Conservation (phyloP, 1,140 invertebrate species). For the Andrena cerasifolii region DNA sequence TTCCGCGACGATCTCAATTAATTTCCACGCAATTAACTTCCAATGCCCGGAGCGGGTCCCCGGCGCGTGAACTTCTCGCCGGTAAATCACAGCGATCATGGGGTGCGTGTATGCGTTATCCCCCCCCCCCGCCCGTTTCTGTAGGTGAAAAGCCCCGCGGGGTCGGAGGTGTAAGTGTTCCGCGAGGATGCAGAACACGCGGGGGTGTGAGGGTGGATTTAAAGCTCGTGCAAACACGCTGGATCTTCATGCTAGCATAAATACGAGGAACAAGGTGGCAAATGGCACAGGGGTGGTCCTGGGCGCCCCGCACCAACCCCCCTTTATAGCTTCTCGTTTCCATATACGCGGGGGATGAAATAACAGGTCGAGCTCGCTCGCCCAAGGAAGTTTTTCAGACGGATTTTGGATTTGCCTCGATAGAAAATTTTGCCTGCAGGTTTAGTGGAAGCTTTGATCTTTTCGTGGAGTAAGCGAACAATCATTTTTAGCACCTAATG, state of each 20-base stretch:
- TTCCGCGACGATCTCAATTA: slow-evolving; percentile 60
- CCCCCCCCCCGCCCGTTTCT: not conserved
- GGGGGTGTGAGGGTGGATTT: slow-evolving; percentile 29
- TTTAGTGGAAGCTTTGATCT: too few relatives aligned
- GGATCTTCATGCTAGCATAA: slow-evolving; percentile 65
- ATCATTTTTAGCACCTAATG: too few relatives aligned
- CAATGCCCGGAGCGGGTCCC: slow-evolving; percentile 35
- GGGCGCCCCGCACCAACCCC: slow-evolving; percentile 22
- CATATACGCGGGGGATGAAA: slow-evolving; percentile 4
- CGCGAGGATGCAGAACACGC: slow-evolving; percentile 24
- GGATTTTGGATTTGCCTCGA: not conserved
- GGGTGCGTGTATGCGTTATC: slow-evolving; percentile 44
- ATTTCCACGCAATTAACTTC: slow-evolving; percentile 63
- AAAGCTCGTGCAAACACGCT: slow-evolving; percentile 60
- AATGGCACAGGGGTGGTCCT: slow-evolving; percentile 66
- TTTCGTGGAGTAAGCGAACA: too few relatives aligned
- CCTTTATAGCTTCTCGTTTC: slow-evolving; percentile 17
- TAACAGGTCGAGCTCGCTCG: not conserved
- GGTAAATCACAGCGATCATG: slow-evolving; percentile 51
- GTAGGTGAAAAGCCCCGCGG: slow-evolving; percentile 33
- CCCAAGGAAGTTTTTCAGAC: slow-evolving; percentile 8
- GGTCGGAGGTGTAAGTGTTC: slow-evolving; percentile 41
- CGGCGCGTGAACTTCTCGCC: slow-evolving; percentile 37
- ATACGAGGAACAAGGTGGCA: slow-evolving; percentile 71
- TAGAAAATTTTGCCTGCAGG: not conserved